phyloP scores from a whole-genome alignment of 2,888 invertebrate genomes.

The Sceliomorpha sp. region DNA sequence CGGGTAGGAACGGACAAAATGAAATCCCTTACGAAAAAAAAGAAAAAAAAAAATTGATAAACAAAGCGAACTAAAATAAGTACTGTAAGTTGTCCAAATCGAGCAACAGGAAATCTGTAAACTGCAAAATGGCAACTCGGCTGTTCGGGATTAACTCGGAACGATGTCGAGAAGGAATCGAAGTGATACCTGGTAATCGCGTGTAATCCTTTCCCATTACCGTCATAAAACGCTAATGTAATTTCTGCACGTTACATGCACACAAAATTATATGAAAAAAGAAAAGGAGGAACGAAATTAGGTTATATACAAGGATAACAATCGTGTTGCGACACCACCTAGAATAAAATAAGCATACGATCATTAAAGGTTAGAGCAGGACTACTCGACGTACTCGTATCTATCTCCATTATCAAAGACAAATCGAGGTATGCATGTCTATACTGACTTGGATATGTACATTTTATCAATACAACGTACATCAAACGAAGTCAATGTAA shows the following conservation, averaged over 20 bases:
- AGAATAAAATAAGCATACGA: constrained; percentile 74
- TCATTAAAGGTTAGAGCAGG: constrained; percentile 67
- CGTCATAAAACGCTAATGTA: constrained; percentile 58
- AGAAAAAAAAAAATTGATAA: no score
- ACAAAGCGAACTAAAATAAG: no score
- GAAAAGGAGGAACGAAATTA: constrained; percentile 27
- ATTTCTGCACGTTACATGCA: constrained; percentile 48
- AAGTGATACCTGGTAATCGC: constrained; percentile 80
- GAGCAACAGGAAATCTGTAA: background rate
- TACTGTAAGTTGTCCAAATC: constrained; percentile 2
- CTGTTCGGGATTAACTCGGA: constrained; percentile 59
- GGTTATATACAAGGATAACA: constrained; percentile 65
- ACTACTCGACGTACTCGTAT: constrained; percentile 48
- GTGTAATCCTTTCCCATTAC: constrained; percentile 77
- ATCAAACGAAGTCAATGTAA: constrained; percentile 37
- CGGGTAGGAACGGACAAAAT: no score
- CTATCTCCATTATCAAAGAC: constrained; percentile 29
- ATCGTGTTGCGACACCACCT: constrained; percentile 75
- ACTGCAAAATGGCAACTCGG: constrained; percentile 1
- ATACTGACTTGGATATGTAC: constrained; percentile 13
- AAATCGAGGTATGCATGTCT: constrained; percentile 37
- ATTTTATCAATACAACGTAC: constrained; percentile 36
- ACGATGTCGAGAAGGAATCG: constrained; percentile 77
- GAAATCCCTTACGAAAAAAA: no score
- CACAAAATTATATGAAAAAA: constrained; percentile 34